phyloP scores from a whole-genome alignment of 53 echinoderm and acorn worm species.

The Henricia sp. region DNA sequence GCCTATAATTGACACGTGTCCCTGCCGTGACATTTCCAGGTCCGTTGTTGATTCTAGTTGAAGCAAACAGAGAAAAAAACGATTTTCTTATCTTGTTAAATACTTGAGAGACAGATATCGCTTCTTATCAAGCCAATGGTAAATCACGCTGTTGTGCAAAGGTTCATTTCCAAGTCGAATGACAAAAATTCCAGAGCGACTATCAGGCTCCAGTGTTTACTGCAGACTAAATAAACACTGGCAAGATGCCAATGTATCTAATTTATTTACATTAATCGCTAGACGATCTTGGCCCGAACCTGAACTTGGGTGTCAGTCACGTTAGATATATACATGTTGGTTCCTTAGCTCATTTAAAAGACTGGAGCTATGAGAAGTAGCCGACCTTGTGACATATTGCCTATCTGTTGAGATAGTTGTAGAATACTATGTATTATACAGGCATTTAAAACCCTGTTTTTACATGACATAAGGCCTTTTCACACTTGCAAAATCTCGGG shows the following conservation, averaged over 20 bases:
- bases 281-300: background rate
- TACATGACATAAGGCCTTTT: too few species aligned
- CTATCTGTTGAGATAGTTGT: too few species aligned
- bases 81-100: slow-evolving; percentile 41
- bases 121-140: slow-evolving; percentile 14
- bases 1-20: too few species aligned
- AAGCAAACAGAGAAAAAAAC: slow-evolving; percentile 2
- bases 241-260: slow-evolving; percentile 29
- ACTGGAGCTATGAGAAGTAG: too few species aligned
- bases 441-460: too few species aligned
- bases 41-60: slow-evolving; percentile 9
- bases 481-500: too few species aligned
- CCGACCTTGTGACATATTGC: too few species aligned
- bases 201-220: slow-evolving; percentile 30
- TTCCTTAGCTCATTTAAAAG: too few species aligned
- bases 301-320: slow-evolving; percentile 39
- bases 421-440: too few species aligned
- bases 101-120: slow-evolving; percentile 20
- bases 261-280: slow-evolving; percentile 31
- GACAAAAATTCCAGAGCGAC: slow-evolving; percentile 9
- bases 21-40: too few species aligned
- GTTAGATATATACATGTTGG: too few species aligned
- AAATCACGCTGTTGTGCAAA: slow-evolving; percentile 1
- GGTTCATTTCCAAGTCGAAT: background rate
- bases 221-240: slow-evolving; percentile 56